Conservation (phyloP, 92 coral and sea anemone genomes). For the Scolanthus callimorphus region DNA sequence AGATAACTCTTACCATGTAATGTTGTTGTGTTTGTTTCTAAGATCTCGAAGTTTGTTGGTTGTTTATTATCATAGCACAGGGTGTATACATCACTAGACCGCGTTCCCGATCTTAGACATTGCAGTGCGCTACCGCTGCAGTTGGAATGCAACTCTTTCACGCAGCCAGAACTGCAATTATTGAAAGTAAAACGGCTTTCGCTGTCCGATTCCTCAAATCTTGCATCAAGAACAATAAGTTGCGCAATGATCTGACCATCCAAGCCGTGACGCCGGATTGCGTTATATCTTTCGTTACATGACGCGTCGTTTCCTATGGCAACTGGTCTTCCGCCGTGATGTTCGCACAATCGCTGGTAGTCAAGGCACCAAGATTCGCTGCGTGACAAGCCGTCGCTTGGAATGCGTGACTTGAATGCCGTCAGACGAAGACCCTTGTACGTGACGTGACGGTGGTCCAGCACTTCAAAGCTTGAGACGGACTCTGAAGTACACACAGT, state of each 20-base stretch:
- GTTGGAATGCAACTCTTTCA: conserved; percentile 6
- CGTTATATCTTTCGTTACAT: not conserved
- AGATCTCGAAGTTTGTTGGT: conserved; percentile 34
- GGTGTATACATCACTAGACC: conserved; percentile 40
- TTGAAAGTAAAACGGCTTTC: conserved; percentile 36
- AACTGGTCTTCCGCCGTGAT: conserved; percentile 30
- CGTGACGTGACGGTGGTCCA: conserved; percentile 13
- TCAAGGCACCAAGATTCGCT: conserved; percentile 48
- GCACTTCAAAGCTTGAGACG: conserved; percentile 34
- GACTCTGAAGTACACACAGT: conserved; percentile 31
- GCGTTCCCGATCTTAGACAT: conserved; percentile 23
- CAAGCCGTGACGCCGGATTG: conserved; percentile 21
- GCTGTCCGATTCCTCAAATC: conserved; percentile 9
- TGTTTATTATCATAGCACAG: conserved; percentile 37
- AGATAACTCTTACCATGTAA: conserved; percentile 17
- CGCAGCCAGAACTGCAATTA: conserved; percentile 18
- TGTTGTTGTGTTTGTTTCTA: conserved; percentile 5
- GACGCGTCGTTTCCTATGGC: conserved; percentile 27
- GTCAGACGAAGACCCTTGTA: conserved; percentile 13
- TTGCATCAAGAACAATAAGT: conserved; percentile 15
- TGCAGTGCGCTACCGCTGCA: conserved; percentile 31
- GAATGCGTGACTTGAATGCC: conserved; percentile 38
- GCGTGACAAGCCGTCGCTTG: conserved; percentile 22
- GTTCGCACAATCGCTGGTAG: conserved; percentile 39
- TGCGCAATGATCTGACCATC: conserved; percentile 1